Conservation (phyloP, 2,797 vertebrate species). For the Sarcoramphus papa region DNA sequence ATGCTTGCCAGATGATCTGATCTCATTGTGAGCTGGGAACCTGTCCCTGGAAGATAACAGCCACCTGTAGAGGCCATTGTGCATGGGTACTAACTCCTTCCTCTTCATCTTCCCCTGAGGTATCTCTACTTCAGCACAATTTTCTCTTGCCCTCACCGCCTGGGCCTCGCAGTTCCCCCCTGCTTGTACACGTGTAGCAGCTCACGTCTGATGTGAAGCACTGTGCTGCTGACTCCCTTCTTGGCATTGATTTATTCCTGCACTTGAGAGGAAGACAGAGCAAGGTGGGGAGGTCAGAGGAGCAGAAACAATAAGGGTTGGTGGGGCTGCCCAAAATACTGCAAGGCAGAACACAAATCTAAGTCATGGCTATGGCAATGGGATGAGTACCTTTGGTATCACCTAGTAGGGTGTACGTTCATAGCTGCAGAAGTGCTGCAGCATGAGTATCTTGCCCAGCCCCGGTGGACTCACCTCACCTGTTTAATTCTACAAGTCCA, state of each 20-base stretch:
- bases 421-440: background rate
- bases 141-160: background rate
- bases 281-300: background rate
- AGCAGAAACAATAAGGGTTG: background rate
- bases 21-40: background rate
- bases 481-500: background rate
- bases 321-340: background rate
- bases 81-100: background rate
- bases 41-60: background rate
- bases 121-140: background rate
- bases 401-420: fast-evolving
- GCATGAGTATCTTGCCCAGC: too few species aligned
- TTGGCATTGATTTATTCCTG: background rate
- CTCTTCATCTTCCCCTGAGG: background rate
- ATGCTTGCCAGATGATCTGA: background rate
- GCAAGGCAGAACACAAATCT: background rate
- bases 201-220: background rate
- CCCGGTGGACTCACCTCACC: background rate
- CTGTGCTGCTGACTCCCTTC: background rate
- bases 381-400: background rate
- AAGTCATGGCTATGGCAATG: background rate
- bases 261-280: background rate
- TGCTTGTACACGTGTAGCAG: fast-evolving
- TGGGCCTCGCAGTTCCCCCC: background rate
- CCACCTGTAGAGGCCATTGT: background rate